Conservation (phyloP, 2,113 vertebrate genomes). For the Platanista minor region DNA sequence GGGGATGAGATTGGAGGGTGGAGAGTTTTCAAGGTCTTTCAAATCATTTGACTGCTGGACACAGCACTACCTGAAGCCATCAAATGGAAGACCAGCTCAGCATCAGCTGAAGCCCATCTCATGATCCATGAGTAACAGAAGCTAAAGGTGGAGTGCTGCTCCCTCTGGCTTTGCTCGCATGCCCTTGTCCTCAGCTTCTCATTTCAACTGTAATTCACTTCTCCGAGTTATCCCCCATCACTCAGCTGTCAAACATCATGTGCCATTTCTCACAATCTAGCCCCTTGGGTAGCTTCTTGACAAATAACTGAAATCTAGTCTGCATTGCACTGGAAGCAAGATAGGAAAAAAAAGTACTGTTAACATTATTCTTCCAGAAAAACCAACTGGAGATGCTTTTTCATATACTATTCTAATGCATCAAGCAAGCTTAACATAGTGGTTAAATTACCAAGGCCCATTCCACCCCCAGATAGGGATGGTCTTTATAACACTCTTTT, state of each 20-base stretch:
- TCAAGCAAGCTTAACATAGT: neutral
- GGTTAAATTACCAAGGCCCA: neutral
- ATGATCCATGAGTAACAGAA: neutral
- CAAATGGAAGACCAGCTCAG: neutral
- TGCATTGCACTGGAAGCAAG: neutral
- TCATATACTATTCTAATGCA: neutral
- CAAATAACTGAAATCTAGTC: neutral
- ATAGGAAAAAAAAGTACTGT: neutral
- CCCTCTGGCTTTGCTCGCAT: neutral
- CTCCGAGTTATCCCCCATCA: neutral
- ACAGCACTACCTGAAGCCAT: neutral
- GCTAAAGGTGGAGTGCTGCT: fast-evolving
- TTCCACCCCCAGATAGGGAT: neutral
- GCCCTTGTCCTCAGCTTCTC: neutral
- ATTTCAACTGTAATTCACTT: neutral
- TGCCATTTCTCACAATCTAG: neutral
- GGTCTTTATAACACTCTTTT: neutral
- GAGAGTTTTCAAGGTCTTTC: neutral
- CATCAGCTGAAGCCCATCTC: neutral
- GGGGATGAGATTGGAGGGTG: too few relatives aligned
- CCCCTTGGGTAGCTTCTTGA: neutral
- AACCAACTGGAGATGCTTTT: neutral
- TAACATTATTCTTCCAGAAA: neutral
- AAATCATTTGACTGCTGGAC: neutral
- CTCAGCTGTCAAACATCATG: neutral